These are phyloP conservation scores for Rhopalosiphum maidis DNA, from an alignment of 1,140 invertebrate species.

Conservation along the genomic window DNA sequence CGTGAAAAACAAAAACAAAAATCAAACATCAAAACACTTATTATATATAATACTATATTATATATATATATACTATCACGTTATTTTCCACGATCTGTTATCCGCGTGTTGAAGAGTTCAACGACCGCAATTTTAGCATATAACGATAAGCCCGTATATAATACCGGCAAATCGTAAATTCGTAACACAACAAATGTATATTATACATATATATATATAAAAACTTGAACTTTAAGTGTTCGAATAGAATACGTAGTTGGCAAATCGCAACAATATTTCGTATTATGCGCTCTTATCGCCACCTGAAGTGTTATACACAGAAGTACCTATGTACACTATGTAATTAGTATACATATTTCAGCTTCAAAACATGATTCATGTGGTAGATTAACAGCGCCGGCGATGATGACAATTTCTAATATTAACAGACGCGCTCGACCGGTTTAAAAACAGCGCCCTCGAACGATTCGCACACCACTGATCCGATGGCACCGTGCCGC, in stretches of 20 bases:
- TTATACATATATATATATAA: no score
- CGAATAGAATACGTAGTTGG: not conserved
- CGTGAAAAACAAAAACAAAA: not conserved
- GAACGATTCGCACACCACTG: not conserved
- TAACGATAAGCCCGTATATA: not conserved
- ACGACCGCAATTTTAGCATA: not conserved
- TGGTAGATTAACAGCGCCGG: not conserved
- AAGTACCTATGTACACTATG: not conserved
- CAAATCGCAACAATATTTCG: constrained; percentile 1
- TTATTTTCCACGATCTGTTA: not conserved
- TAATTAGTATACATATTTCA: not conserved
- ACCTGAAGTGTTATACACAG: not conserved
- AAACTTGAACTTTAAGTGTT: not conserved
- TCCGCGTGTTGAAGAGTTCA: not conserved
- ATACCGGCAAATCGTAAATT: not conserved
- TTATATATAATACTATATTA: not conserved
- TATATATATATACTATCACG: no score
- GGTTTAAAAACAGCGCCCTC: not conserved
- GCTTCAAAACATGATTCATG: not conserved
- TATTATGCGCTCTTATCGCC: not conserved
- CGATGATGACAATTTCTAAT: not conserved
- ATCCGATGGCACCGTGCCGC: not conserved
- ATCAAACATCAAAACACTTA: not conserved
- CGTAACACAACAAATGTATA: not conserved
- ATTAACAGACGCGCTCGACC: not conserved